phyloP scores from a whole-genome alignment of 2,797 vertebrate species.

The Etheostoma perlongum region DNA sequence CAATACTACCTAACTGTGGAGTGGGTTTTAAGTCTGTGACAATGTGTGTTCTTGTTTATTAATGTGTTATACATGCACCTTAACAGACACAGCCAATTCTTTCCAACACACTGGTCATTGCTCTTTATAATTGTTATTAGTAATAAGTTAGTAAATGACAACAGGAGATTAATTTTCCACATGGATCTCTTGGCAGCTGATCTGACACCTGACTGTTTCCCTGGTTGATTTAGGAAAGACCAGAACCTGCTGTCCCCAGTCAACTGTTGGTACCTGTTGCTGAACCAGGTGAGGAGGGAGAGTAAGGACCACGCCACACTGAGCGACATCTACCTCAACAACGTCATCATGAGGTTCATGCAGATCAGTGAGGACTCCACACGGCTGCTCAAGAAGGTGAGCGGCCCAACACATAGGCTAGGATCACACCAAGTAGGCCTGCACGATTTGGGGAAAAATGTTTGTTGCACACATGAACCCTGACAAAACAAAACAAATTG shows the following conservation, averaged over 20 bases:
- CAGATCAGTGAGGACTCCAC: constrained; percentile 99
- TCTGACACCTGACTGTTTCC: constrained; percentile 2
- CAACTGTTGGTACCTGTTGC: constrained; percentile 98
- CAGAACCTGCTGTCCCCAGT: constrained; percentile 98
- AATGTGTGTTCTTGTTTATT: not conserved
- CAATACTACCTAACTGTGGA: no score
- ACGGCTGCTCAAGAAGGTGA: constrained; percentile 98
- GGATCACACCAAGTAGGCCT: not conserved
- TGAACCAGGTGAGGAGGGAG: constrained; percentile 98
- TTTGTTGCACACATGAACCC: no score
- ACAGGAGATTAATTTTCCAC: not conserved
- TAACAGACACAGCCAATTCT: not conserved
- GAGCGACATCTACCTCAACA: constrained; percentile 99
- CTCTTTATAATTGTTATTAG: not conserved
- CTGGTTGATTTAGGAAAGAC: constrained; percentile 89
- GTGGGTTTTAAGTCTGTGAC: not conserved
- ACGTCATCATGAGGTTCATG: constrained; percentile 99
- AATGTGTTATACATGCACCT: not conserved
- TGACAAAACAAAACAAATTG: no score
- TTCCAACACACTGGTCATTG: not conserved
- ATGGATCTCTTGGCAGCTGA: not conserved
- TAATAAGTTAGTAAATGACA: not conserved
- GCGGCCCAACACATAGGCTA: not conserved
- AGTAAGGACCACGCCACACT: constrained; percentile 98
- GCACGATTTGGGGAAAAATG: no score